Evolutionary conservation across 2,113 vertebrate genomes (phyloP), one percentile per base, ranked within the genome.

Genomic region (Saimiri boliviensis): DNA sequence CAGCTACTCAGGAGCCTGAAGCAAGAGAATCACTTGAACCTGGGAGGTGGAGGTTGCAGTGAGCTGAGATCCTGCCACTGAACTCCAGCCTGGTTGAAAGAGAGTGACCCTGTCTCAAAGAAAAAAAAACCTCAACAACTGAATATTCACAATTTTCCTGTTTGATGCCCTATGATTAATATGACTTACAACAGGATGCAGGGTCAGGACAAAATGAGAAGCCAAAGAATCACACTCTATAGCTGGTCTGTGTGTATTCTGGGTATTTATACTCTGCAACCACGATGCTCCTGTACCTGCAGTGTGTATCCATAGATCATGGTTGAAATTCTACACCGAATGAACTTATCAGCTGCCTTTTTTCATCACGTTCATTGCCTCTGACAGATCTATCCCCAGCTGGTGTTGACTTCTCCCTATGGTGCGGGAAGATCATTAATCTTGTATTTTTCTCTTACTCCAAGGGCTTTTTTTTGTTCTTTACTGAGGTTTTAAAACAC

Each of bases 401-500:
- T 93, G 97, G 85, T 93, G 86, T 49, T 74, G 95, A 74, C 77
- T 89, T 94, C 80, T 93, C 76, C 74, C 83, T 40, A 89, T 32
- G 0, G 71, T 49, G 66, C 0, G 0, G 5, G 45, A 42, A 83
- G 86, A 82, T 74, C 92, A 94, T 96, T 96, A 85, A 97, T 97
- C 95, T 93, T 87, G 7, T 10, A 17, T 76, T 83, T 83, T 96
- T 95, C 87, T 87, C 77, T 90, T 77, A 52, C 52, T 80, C 81
- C 5, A 52, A 77, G 74, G 60, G 2, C 1, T 82, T 86, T 35
- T 63, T 42, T 42, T 60, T 70, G 27, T 32, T 23, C 71, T 87
- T 86, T n/a, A 23, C 93, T 97, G 92, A 97, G 96, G 93, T 76
- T 96, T 97, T 96, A 93, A 96, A 95, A 56, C 45, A 97, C 93